Evolutionary conservation across 2,888 invertebrate genomes (phyloP), one percentile per base, ranked within the genome.

Genomic region (Andrena trimmerana): DNA sequence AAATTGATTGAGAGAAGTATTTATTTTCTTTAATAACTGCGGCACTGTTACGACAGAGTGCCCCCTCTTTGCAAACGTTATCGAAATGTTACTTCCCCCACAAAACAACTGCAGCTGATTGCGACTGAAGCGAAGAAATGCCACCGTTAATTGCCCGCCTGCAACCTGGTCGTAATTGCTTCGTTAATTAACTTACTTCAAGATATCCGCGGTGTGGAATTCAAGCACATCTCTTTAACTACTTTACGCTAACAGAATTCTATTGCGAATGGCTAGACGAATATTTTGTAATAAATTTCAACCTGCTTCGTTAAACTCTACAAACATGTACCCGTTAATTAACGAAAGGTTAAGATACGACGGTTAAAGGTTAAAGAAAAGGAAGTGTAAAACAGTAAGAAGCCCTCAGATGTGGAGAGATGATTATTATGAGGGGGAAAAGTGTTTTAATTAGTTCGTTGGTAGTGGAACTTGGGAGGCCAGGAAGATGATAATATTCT

Each of bases 131-230:
- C 2, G 33, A 31, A 62, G 33, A 62, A 33, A 62, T 24, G 8
- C 60, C 27, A 62, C 16, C 27, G n/a, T 62, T 62, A 33, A 62
- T 62, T 31, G 8, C 31, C n/a, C 63, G 6, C 36, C 24, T 33
- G 36, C 13, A 13, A 63, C 36, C 36, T 24, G n/a, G 24, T 24
- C 36, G 1, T 63, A 36, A 63, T 63, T 42, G 36, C 63, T 36
- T 63, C 63, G 63, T 63, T 63, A 24, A 63, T 63, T 20, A 36
- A 33, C 7, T 31, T 33, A 31, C 2, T 33, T 16, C n/a, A n/a
- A 33, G n/a, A 31, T 60, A 42, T 3, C 8, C 27, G 33, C 31
- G 31, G 4, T n/a, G 31, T 2, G 3, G 31, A 60, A 60, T 33
- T 33, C 16, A 8, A 60, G 27, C 2, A n/a, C 31, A 8, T n/a